Base-by-base conservation (phyloP, 1,140 invertebrate species). In the Formica selysi region DNA sequence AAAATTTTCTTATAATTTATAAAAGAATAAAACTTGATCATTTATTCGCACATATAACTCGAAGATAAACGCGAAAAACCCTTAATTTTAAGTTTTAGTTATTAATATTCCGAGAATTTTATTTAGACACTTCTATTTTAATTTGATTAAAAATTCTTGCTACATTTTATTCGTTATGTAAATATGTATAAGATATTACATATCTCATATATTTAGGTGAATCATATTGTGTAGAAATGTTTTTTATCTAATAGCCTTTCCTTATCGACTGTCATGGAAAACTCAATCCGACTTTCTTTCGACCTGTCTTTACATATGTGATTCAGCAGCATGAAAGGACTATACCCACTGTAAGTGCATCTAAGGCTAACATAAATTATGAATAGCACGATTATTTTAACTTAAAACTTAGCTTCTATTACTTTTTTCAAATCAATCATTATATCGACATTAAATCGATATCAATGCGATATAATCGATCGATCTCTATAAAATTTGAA, bases 1-100 rank as follows among this genome's bases (percentile, higher is more conserved):
- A 67, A 67, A 65, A 36, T 79, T 51, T 2, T 38, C n/a, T 44
- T 51, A 16, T 48, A 26, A 78, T 76, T 41, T 41, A 32, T 76
- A 32, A 48, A 78, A 76, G 8, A 41, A 67, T 79, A 36, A 54
- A 7, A 22, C 36, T 67, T 79, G 13, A 65, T 13, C n/a, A 51
- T 79, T 38, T 36, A 64, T 64, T 76, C 26, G 26, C n/a, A 22
- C 32, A 51, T 51, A 64, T 64, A 48, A 67, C 5, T 36, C 13
- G 29, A 76, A 10, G 7, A 67, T 67, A 54, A 79, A 65, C 22
- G 16, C 22, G 13, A 64, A 19, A 61, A 6, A 10, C 3, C 6
- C 13, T 22, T 61, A n/a, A 51, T 54, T 16, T 29, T 61, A 26
- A 76, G 8, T 26, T 3, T 32, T 19, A 76, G 0, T 19, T 76